Evolutionary conservation across 2,888 invertebrate genomes (phyloP), one percentile per base, ranked within the genome.

Genomic region (Brenthis daphne): DNA sequence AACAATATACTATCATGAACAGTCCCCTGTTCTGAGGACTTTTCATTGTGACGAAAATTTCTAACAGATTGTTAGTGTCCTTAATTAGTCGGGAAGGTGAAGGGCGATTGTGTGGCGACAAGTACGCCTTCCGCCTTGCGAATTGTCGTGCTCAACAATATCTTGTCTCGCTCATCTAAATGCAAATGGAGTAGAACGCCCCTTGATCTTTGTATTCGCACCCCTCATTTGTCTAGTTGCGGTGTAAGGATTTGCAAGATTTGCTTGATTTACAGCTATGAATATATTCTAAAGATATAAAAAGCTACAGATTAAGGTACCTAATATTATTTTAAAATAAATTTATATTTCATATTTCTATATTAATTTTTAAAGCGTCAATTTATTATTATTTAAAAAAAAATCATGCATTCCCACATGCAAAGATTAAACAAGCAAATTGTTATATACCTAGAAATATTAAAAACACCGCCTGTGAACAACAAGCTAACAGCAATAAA

Each of bases 151-250:
- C 74, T 77, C 74, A 77, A 84, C 85, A 84, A 86, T 86, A 85
- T 87, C 87, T 88, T 85, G 86, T 86, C 85, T 82, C 84, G 77
- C 83, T 85, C 83, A 88, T 89, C 85, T 88, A 89, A 85, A 91
- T 90, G 90, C 87, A 89, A 91, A 91, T 91, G 86, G 79, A 82
- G 80, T 76, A 75, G 79, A 80, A 81, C 81, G 75, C 82, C 86
- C 85, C 89, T 84, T 84, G 86, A 87, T 87, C 86, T 86, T 85
- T 77, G 84, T 84, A 76, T 82, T 79, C 82, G 80, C 82, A 82
- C 86, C 86, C 87, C 88, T 88, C 88, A 89, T 90, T 90, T 89
- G 88, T 88, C 83, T 77, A 68, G 72, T 73, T 73, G 76, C 70
- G 73, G 69, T 67, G 71, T 76, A 77, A 78, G 79, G 77, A 79